phyloP scores from a whole-genome alignment of 2,113 vertebrate genomes.

The Psammodynastes pulverulentus region DNA sequence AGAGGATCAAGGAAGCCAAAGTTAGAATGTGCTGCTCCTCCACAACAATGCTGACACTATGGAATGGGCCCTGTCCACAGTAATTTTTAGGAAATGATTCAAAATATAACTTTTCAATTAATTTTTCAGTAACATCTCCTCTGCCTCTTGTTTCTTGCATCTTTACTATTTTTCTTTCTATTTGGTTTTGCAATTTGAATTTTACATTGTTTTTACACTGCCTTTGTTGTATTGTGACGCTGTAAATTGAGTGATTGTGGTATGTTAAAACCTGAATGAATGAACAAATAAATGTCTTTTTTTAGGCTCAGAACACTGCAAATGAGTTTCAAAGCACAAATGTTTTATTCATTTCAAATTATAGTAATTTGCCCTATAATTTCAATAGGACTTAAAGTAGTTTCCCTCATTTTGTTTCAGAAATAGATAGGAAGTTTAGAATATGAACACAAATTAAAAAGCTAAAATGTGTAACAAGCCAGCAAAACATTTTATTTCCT shows the following conservation, averaged over 20 bases:
- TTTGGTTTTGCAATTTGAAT: neutral
- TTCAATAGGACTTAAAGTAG: neutral
- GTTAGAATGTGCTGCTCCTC: neutral
- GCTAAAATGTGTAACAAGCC: neutral
- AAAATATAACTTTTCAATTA: neutral
- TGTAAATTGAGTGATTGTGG: neutral
- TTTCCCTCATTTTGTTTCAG: neutral
- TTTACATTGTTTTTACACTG: neutral
- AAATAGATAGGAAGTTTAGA: neutral
- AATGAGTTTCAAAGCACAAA: neutral
- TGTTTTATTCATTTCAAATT: neutral
- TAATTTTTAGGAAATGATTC: neutral
- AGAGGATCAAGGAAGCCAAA: neutral
- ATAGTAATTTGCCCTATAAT: neutral
- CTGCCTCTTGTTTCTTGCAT: neutral
- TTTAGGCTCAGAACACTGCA: neutral
- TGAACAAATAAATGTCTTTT: neutral
- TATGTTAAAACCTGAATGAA: neutral
- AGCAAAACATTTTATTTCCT: neutral
- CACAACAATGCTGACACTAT: neutral
- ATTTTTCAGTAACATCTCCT: neutral
- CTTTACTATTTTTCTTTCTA: neutral
- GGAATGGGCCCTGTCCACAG: neutral
- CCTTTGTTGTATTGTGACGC: neutral
- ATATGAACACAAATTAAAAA: neutral